Evolutionary conservation across 1,140 invertebrate genomes (phyloP), one percentile per base, ranked within the genome.

Genomic region (Akabosia matsudoensis): DNA sequence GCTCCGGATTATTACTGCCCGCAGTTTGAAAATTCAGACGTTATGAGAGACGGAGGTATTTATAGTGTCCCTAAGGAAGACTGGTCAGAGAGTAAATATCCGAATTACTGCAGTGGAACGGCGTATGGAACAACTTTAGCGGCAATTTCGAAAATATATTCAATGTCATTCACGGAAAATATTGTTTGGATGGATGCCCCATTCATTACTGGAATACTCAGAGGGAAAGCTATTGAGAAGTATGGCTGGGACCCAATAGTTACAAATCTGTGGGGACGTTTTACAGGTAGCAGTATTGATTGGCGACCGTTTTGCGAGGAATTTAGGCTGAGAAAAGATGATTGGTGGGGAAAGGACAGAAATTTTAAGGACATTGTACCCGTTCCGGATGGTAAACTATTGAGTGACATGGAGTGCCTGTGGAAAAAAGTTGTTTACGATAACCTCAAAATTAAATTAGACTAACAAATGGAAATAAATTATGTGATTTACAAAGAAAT

Each of bases 71-170:
- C 80, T 14, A 28, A 73, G 7, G 64, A 75, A 1, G 84, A 85
- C 73, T 86, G 83, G 74, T 77, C 82, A 0, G 78, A 80, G 73
- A 74, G 78, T 1, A 78, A 77, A 1, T 87, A 86, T 72, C 85
- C 85, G 1, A 76, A 82, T 18, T 87, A 86, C 74, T 86, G 85
- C 74, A 85, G 84, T 3, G 86, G 86, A 0, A 81, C 86, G 75
- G 85, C 88, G 1, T 88, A 93, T 26, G 82, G 93, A 3, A 92
- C 92, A 79, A 91, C 91, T 0, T 87, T 89, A 16, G 91, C 92
- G 84, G 89, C 90, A 45, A 88, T 90, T 1, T 34, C 74, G 0
- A 77, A 81, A 16, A 77, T 88, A 28, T 82, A 81, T 33, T 64
- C 81, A 0, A 82, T 84, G 3, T 83, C 84, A 4, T 73, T 78